Base-by-base conservation (phyloP, 1,140 invertebrate species). In the Drosophila murphyi region DNA sequence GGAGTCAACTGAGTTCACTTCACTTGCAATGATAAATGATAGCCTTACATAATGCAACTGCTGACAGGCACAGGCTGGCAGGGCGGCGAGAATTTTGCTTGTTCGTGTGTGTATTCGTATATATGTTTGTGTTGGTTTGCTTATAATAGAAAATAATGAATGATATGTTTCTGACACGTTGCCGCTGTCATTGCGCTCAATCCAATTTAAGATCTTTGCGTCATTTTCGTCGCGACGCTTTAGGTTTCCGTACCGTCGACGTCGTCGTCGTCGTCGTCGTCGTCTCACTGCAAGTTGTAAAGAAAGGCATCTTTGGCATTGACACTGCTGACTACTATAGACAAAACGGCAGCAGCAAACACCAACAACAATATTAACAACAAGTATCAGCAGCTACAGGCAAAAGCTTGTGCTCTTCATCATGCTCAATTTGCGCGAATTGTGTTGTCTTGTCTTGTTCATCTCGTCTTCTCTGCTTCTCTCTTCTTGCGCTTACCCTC, bases 131-230 rank as follows among this genome's bases (percentile, higher is more conserved):
- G 45, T 54, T 41, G 73, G 52, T 72, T 71, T 60, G 78, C 78
- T 88, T 91, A 85, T 91, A 85, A 91, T 91, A 91, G 89, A 91
- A 91, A 91, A 91, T 91, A 91, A 91, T 91, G 89, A 91, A 91
- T 91, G 89, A 91, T 91, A 82, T 91, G 83, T 89, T 91, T 91
- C 78, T 91, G 89, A 91, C 89, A 91, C 79, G 85, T 83, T 79
- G 83, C 71, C 73, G 85, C 74, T 89, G 85, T 89, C 80, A 77
- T 80, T 79, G 85, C 68, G 75, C 80, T 54, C 74, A 64, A 78
- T 88, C 81, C 75, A 86, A 78, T 89, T 85, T 89, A 72, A 82
- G 76, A 76, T 82, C 45, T 72, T 76, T 57, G 62, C 47, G 59
- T 78, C 78, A 56, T 75, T 55, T 70, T 48, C 10, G 63, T 75